Evolutionary conservation across 2,113 vertebrate genomes (phyloP).

Genomic region (Cettia cetti): DNA sequence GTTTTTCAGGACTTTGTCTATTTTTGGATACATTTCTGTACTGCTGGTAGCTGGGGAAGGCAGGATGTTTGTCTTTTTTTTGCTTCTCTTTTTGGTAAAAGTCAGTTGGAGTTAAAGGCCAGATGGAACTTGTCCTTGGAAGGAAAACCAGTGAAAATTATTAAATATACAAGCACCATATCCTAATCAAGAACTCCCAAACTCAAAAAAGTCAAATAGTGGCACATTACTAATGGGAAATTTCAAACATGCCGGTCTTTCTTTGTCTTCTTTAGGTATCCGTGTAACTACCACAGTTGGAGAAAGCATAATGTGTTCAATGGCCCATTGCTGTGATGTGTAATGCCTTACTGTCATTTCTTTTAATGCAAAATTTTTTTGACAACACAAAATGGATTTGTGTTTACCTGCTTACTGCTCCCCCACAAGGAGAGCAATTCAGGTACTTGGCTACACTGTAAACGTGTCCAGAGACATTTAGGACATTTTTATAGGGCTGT

Average conservation of each 20-base stretch:
- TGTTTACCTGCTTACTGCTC: not conserved
- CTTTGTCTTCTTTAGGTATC: not conserved
- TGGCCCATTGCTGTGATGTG: not conserved
- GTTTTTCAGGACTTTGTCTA: not conserved
- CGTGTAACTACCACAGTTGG: not conserved
- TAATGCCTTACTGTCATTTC: not conserved
- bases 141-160: not conserved
- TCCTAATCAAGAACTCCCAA: not conserved
- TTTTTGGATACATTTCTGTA: not conserved
- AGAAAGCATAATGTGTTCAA: not conserved
- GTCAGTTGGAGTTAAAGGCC: not conserved
- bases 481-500: not conserved
- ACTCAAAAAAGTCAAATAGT: not conserved
- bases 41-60: not conserved
- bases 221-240: not conserved
- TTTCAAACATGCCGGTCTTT: not conserved
- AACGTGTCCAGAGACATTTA: not conserved
- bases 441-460: not conserved
- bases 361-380: not conserved
- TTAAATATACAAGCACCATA: not conserved
- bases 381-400: not conserved
- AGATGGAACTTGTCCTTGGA: not conserved
- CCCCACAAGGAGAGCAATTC: not conserved
- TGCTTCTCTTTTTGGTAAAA: conserved; percentile 25
- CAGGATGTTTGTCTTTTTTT: conserved; percentile 3